Conservation (phyloP, 2,797 vertebrate species). For the Selene dorsalis region DNA sequence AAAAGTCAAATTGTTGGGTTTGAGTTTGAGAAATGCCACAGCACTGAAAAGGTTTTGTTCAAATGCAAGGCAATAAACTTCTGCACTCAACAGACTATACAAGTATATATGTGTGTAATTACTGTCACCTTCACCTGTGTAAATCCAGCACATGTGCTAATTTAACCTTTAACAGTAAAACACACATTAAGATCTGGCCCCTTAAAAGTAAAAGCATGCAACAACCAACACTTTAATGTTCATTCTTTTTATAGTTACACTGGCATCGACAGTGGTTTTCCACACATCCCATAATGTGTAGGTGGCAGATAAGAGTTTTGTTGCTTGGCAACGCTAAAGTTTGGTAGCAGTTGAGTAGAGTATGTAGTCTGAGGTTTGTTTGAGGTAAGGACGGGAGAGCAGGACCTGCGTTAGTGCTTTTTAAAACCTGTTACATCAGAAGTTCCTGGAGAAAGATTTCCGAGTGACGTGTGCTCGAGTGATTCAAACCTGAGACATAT, state of each 20-base stretch:
- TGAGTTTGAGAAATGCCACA: conserved; percentile 15
- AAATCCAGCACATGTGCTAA: neutral
- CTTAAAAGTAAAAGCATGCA: conserved; percentile 21
- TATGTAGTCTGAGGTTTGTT: conserved; percentile 53
- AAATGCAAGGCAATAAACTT: conserved; percentile 50
- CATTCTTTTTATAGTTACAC: conserved; percentile 50
- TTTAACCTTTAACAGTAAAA: conserved; percentile 16
- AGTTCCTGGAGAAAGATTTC: neutral
- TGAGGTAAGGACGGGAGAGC: conserved; percentile 48
- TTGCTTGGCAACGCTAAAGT: conserved; percentile 79
- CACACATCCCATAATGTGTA: conserved; percentile 78
- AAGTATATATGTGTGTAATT: neutral
- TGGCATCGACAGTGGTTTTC: conserved; percentile 52
- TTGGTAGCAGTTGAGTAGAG: conserved; percentile 55
- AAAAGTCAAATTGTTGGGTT: conserved; percentile 12
- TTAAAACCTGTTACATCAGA: neutral
- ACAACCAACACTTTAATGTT: conserved; percentile 42
- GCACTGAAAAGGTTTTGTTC: conserved; percentile 36
- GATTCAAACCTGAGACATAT: neutral
- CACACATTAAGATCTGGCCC: neutral
- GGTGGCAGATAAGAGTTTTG: conserved; percentile 73
- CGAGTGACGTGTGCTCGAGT: neutral
- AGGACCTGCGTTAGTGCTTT: conserved; percentile 28
- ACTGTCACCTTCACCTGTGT: conserved; percentile 4
- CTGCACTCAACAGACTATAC: conserved; percentile 9